phyloP scores from a whole-genome alignment of 2,797 vertebrate genomes.

The Eidolon dupreanum region DNA sequence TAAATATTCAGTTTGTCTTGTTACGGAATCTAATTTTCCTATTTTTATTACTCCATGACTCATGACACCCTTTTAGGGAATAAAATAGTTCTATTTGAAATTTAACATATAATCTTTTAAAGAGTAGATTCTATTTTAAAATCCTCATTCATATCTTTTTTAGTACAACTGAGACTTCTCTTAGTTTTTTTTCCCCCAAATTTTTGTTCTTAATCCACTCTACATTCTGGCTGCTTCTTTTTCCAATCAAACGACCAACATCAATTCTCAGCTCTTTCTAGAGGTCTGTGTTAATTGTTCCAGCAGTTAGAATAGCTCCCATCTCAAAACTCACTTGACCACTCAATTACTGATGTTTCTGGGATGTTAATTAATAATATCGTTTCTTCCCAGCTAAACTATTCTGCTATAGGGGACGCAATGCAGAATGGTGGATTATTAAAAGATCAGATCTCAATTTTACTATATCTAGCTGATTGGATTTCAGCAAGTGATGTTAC shows the following conservation, averaged over 20 bases:
- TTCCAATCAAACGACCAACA: not conserved
- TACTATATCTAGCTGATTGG: not conserved
- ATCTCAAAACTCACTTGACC: not conserved
- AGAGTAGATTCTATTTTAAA: slow-evolving; percentile 5
- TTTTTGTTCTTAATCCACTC: not conserved
- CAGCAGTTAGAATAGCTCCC: not conserved
- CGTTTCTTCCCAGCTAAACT: not conserved
- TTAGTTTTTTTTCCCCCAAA: not conserved
- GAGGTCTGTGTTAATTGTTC: not conserved
- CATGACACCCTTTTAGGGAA: not conserved
- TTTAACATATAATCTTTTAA: not conserved
- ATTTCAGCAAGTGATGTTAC: not conserved
- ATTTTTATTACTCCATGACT: not conserved
- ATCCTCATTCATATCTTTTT: not conserved
- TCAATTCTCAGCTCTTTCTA: not conserved
- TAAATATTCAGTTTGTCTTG: not conserved
- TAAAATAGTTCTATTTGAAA: not conserved
- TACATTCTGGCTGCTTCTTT: not conserved
- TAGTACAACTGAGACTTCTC: not conserved
- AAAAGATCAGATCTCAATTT: not conserved
- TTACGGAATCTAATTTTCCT: not conserved
- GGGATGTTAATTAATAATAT: not conserved
- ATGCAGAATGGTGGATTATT: not conserved
- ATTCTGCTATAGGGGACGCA: not conserved
- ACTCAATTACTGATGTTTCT: not conserved